These are phyloP conservation scores for Gonioctena quinquepunctata DNA, from an alignment of 1,140 invertebrate genomes.

Conservation along the genomic window DNA sequence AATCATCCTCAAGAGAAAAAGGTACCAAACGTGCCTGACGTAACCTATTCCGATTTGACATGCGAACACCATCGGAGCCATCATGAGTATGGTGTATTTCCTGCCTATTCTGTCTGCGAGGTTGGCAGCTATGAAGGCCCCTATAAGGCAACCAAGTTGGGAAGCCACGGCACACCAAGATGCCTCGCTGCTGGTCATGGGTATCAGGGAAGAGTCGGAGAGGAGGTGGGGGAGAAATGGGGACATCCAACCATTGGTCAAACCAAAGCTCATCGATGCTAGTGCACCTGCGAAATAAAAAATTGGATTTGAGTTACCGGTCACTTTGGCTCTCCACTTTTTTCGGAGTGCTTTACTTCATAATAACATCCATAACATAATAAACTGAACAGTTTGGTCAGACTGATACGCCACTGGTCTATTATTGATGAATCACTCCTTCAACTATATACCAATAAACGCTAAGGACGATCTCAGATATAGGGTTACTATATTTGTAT, in stretches of 20 bases:
- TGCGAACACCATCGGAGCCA: conserved; percentile 60
- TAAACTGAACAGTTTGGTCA: too few species aligned
- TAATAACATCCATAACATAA: too few species aligned
- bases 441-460: too few species aligned
- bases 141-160: conserved; percentile 57
- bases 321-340: too few species aligned
- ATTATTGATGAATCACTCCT: too few species aligned
- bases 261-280: neutral
- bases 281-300: neutral
- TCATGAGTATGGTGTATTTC: conserved; percentile 61
- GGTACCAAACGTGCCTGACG: conserved; percentile 53
- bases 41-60: conserved; percentile 68
- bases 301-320: too few species aligned
- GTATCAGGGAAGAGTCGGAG: neutral
- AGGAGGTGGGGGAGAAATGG: neutral
- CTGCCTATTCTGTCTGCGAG: conserved; percentile 66
- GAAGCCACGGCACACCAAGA: conserved; percentile 55
- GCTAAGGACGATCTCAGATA: too few species aligned
- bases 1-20: conserved; percentile 56
- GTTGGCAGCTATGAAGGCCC: conserved; percentile 48
- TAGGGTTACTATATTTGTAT: too few species aligned
- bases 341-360: too few species aligned
- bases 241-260: neutral
- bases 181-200: neutral
- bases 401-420: too few species aligned